Evolutionary conservation across 2,888 invertebrate genomes (phyloP), one percentile per base, ranked within the genome.

Genomic region (Strigamia maritima): DNA sequence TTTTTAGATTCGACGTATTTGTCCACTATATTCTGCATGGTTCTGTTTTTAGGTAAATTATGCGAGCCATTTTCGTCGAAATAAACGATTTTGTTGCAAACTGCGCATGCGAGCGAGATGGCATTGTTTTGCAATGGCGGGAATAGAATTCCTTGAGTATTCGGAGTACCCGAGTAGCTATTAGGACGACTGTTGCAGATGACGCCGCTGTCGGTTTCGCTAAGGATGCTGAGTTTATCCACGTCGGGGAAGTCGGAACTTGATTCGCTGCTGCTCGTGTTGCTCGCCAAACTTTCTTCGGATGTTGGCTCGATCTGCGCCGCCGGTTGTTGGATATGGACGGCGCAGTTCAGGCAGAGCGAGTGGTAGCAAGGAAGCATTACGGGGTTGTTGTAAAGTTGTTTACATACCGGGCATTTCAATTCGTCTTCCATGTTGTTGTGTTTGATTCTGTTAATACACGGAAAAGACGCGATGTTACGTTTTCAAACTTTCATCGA

Each of bases 401-500:
- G 94, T 87, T 94, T 94, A 89, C 98, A 98, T 85, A 92, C 90
- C 84, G 93, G 93, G 89, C 98, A 98, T 85, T 95, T 93, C 82
- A 98, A 89, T 89, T 98, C 98, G 87, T 97, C 97, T 90, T 98
- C 98, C 98, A 98, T 98, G 80, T 24, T n/a, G n/a, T n/a, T n/a
- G n/a, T n/a, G n/a, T n/a, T n/a, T n/a, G n/a, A n/a, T n/a, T n/a
- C n/a, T n/a, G n/a, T n/a, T n/a, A n/a, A n/a, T n/a, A n/a, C n/a
- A n/a, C 31, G 31, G 31, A 7, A 31, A 31, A 31, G 3, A 31
- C 31, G 31, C 31, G 31, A 31, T 2, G 7, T 7, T 31, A 31
- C 7, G 31, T 31, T 31, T 31, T 31, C 31, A 31, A 31, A 31
- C 31, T 31, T 31, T 7, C 31, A 31, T 7, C 31, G 31, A 31